A percentile compares a stretch with the other conserved stretches of the same genome.
Conservation (phyloP, 2,113 vertebrate genomes). For the Galemys pyrenaicus region DNA sequence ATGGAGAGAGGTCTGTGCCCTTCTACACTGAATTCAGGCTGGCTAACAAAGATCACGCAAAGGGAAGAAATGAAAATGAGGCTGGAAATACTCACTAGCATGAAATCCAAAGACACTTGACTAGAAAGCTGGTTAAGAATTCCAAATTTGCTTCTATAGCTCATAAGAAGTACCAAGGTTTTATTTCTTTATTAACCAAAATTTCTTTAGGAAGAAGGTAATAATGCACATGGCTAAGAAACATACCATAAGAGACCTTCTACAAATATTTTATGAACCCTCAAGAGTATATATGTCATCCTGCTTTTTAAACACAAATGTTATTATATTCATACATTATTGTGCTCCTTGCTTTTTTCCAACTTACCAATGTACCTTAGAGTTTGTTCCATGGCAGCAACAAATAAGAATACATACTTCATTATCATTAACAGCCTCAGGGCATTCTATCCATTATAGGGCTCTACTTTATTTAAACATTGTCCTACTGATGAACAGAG, state of each 20-base stretch:
- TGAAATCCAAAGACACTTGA: background rate
- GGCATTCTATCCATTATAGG: background rate
- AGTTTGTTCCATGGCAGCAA: background rate
- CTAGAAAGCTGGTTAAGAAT: background rate
- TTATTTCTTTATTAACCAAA: background rate
- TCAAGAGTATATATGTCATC: background rate
- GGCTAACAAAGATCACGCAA: background rate
- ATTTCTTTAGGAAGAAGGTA: conserved; percentile 29
- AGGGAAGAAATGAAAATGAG: background rate
- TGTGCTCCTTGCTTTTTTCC: background rate
- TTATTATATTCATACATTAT: background rate
- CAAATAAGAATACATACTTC: background rate
- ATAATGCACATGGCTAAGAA: background rate
- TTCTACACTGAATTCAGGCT: background rate
- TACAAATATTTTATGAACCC: conserved; percentile 32
- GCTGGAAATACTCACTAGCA: background rate
- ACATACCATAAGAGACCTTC: background rate
- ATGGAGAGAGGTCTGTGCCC: background rate
- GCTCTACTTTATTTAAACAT: background rate
- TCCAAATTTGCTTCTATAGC: background rate
- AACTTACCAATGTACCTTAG: background rate
- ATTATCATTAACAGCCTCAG: background rate
- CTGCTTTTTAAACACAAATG: background rate
- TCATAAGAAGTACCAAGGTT: background rate
- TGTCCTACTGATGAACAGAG: background rate